Percentiles rank a stretch among this genome's conserved stretches.
These are phyloP conservation scores for Dasyurus viverrinus DNA, from an alignment of 2,113 vertebrate species.

Conservation along the genomic window DNA sequence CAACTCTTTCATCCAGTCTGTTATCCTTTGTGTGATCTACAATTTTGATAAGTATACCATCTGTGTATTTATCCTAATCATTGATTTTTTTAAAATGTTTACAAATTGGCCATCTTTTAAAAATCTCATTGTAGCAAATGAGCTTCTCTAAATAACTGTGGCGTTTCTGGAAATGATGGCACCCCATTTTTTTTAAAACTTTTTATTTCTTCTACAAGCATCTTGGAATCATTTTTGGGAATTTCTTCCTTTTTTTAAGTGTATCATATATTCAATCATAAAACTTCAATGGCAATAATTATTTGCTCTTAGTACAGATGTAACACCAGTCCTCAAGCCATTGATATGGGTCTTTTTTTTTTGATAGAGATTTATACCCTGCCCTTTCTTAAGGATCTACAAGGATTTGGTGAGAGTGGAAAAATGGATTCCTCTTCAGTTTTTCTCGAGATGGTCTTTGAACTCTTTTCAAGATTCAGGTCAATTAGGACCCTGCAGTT, in stretches of 20 bases:
- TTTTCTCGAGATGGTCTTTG: background rate
- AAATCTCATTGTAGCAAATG: constrained; percentile 43
- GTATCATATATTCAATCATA: background rate
- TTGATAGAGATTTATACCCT: background rate
- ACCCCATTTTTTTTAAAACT: background rate
- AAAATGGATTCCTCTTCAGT: background rate
- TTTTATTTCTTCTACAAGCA: background rate
- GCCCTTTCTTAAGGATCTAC: background rate
- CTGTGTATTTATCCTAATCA: background rate
- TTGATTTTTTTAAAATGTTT: background rate
- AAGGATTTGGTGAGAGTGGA: background rate
- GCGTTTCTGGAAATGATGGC: background rate
- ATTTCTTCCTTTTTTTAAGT: background rate
- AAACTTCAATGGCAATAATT: background rate
- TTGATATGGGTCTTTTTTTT: background rate
- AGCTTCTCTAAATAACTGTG: background rate
- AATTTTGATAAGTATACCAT: background rate
- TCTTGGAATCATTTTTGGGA: background rate
- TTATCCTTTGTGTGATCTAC: background rate
- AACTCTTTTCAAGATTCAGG: background rate
- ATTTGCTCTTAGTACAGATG: background rate
- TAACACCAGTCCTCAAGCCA: background rate
- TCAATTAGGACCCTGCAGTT: background rate
- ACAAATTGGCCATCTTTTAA: constrained; percentile 43
- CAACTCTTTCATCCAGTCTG: background rate